Conservation (phyloP, 2,113 vertebrate species). For the Chaetodon trifascialis region DNA sequence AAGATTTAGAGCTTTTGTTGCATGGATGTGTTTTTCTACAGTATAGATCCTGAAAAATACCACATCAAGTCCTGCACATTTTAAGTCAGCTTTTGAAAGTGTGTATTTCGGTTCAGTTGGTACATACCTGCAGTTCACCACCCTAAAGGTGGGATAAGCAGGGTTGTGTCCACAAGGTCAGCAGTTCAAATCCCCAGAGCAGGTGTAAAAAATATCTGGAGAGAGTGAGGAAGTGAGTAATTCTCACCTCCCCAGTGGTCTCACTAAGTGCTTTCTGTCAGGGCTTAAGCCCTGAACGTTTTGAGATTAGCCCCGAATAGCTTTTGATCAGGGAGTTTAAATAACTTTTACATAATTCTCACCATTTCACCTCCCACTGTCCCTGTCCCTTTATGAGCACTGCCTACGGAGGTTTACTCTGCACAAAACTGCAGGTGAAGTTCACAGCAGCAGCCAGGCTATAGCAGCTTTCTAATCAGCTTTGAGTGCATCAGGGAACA, state of each 20-base stretch:
- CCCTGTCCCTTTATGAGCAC: slow-evolving; percentile 4
- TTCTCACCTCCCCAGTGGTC: slow-evolving; percentile 54
- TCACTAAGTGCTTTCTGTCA: slow-evolving; percentile 59
- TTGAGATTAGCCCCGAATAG: slow-evolving; percentile 54
- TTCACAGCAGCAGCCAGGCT: not conserved
- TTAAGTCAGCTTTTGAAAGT: no score
- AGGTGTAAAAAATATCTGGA: slow-evolving; percentile 20
- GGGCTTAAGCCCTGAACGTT: slow-evolving; percentile 48
- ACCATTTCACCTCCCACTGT: slow-evolving; percentile 35
- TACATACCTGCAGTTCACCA: slow-evolving; percentile 31
- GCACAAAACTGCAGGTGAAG: slow-evolving; percentile 17
- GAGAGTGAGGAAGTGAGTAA: slow-evolving; percentile 30
- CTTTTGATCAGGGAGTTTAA: slow-evolving; percentile 63
- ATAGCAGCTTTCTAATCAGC: slow-evolving; percentile 12
- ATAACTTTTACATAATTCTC: slow-evolving; percentile 58
- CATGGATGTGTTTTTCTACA: no score
- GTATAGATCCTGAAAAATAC: no score
- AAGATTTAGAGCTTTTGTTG: no score
- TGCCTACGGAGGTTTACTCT: not conserved
- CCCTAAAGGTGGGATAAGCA: slow-evolving; percentile 42
- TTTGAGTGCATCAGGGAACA: not conserved
- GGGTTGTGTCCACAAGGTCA: slow-evolving; percentile 47
- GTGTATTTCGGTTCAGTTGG: not conserved
- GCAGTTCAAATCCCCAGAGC: slow-evolving; percentile 43
- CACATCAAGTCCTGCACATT: no score